phyloP scores from a whole-genome alignment of 1,140 invertebrate species.

The Chironomus tepperi region DNA sequence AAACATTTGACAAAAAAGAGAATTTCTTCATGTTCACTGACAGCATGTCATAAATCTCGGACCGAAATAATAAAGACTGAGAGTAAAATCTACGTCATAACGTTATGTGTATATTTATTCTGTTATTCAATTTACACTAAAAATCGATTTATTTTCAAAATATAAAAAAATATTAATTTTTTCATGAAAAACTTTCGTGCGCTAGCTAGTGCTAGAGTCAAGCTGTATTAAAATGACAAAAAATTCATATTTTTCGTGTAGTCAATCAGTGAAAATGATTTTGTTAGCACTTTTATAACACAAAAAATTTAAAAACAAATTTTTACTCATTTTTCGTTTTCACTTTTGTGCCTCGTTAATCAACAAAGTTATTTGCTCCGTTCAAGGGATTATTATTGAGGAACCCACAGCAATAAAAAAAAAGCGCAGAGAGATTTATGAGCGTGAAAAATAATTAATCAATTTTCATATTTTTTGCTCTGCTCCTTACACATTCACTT shows the following conservation, averaged over 20 bases:
- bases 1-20: neutral
- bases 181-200: neutral
- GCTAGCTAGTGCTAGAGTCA: neutral
- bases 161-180: no score
- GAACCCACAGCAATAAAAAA: no score
- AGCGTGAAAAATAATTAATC: neutral
- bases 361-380: neutral
- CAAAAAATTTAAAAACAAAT: neutral
- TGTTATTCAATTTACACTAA: conserved; percentile 14
- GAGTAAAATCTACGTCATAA: neutral
- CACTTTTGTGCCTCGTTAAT: neutral
- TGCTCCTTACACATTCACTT: neutral
- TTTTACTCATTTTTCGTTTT: neutral
- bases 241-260: neutral
- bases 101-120: neutral
- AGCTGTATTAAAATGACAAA: neutral
- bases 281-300: conserved; percentile 1
- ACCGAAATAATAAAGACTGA: neutral
- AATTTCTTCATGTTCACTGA: conserved; percentile 1
- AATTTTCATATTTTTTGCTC: neutral
- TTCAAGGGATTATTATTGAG: no score
- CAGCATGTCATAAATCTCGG: neutral
- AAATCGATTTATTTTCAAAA: neutral
- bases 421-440: neutral
- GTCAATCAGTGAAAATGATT: neutral